phyloP scores from a whole-genome alignment of 2,888 invertebrate species.

The Sepioteuthis lessoniana region DNA sequence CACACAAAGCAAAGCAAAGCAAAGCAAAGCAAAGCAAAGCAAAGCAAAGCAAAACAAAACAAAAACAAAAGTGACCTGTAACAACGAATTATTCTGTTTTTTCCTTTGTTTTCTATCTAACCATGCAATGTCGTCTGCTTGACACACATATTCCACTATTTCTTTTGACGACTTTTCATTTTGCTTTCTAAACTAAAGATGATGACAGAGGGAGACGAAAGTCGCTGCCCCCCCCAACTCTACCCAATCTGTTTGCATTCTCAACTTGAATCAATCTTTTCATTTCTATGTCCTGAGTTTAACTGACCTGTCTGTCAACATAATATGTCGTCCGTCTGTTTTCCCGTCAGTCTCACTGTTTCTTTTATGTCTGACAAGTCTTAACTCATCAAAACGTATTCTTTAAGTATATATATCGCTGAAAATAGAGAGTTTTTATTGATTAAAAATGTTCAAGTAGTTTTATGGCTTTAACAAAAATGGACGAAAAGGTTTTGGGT shows the following conservation, averaged over 20 bases:
- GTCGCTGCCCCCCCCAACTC: neutral
- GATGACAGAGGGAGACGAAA: no score
- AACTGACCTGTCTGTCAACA: neutral
- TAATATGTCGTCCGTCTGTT: neutral
- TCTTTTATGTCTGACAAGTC: slow-evolving; percentile 8
- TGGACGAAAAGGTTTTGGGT: no score
- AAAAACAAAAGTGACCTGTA: no score
- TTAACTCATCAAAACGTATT: neutral
- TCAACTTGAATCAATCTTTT: neutral
- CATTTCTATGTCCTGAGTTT: neutral
- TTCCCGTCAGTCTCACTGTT: neutral
- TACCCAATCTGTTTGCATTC: neutral
- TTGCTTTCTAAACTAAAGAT: neutral
- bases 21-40: no score
- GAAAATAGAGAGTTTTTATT: no score
- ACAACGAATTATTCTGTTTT: neutral
- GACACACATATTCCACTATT: neutral
- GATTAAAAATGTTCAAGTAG: no score
- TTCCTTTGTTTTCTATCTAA: neutral
- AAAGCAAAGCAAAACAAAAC: no score
- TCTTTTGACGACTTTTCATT: neutral
- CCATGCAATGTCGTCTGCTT: neutral
- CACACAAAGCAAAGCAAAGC: no score
- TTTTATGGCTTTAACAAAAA: no score
- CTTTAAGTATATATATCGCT: neutral